Evolutionary conservation across 2,113 vertebrate species (phyloP).

Genomic region (Carettochelys insculpta): DNA sequence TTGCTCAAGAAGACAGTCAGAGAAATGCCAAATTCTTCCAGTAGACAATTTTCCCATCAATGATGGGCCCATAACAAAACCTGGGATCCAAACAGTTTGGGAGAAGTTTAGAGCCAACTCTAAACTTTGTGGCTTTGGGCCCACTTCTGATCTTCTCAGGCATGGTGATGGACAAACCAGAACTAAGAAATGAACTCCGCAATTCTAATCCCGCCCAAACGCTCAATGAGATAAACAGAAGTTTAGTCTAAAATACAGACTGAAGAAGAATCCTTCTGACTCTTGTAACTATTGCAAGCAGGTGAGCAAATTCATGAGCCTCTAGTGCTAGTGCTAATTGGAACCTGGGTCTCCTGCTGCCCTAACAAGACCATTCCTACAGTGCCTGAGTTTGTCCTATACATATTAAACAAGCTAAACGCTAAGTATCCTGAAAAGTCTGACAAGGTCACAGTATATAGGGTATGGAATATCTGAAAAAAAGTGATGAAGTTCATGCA

Average conservation of each 20-base stretch:
- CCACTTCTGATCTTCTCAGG: not conserved
- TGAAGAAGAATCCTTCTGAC: not conserved
- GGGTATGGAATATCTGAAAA: not conserved
- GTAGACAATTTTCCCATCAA: not conserved
- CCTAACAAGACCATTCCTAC: not conserved
- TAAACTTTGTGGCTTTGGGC: not conserved
- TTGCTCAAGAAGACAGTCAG: not conserved
- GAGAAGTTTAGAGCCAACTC: not conserved
- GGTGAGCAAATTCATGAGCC: not conserved
- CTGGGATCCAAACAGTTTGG: not conserved
- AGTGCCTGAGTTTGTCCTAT: slow-evolving; percentile 4
- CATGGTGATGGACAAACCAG: rapidly evolving
- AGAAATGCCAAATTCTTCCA: rapidly evolving
- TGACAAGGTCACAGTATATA: not conserved
- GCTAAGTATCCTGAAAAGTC: not conserved
- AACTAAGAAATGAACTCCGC: not conserved
- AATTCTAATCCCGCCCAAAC: rapidly evolving
- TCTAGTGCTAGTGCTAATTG: not conserved
- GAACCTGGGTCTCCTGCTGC: not conserved
- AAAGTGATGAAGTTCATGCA: not conserved
- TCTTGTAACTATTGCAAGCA: not conserved
- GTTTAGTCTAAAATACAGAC: not conserved
- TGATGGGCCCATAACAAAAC: not conserved
- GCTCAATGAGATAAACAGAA: not conserved
- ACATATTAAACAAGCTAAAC: slow-evolving; percentile 31